Evolutionary conservation across 37 sponge, comb jelly and placozoan species (phyloP), one percentile per base, ranked within the genome.

Genomic region (Mnemiopsis leidyi): DNA sequence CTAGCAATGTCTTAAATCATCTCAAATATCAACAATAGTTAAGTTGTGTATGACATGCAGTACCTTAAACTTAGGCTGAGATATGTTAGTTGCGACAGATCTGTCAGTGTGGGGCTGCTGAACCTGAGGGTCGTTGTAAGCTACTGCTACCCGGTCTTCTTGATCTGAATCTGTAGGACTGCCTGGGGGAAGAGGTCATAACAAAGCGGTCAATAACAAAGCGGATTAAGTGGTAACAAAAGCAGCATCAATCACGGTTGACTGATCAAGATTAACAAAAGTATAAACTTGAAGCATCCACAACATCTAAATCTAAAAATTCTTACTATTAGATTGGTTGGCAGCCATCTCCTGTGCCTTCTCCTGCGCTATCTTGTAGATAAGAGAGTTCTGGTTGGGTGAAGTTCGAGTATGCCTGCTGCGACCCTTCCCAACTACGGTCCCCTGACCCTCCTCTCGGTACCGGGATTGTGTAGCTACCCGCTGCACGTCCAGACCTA

Each of bases 341-440:
- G 26, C 32, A 32, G 79, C 79, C 79, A 77, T 77, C 18, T 77
- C 79, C 36, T 77, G 79, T 28, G 79, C 79, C 79, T 77, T 77
- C 79, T 77, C 79, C 36, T 77, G 79, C 30, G 79, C 79, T 28
- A 77, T 77, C 79, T 77, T 77, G 79, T 77, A 77, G 79, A 77
- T 77, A 5, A 77, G 79, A 32, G 79, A 77, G 79, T 77, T 77
- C 3, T 77, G 79, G 32, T 32, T 77, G 79, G 79, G 79, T 32
- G 79, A 77, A 16, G 32, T 34, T 1, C 79, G 79, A 32, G 79
- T 77, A 20, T 26, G 79, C 1, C 79, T 33, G 18, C 79, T 77
- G 20, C 79, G 34, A 31, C 79, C 79, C 36, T 77, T 77, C 36
- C 79, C 79, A 9, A 77, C 79, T 20, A 77, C 35, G 9, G 61